Conservation (phyloP, 2,888 invertebrate genomes). For the Gnatocerus cornutus region DNA sequence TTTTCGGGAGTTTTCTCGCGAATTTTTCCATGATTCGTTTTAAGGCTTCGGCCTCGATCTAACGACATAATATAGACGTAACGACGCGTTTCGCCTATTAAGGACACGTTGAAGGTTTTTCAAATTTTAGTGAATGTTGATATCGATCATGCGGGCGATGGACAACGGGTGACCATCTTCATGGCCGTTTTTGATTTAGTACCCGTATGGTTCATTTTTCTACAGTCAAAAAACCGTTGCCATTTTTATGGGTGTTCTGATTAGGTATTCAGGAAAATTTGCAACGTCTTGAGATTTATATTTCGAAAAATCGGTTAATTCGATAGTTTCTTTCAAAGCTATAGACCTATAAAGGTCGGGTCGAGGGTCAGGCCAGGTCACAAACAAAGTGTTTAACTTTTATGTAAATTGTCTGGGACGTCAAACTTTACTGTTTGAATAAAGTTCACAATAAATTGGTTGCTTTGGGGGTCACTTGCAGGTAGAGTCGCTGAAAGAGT, state of each 20-base stretch:
- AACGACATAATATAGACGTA: slow-evolving; percentile 28
- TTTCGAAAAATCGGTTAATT: slow-evolving; percentile 10
- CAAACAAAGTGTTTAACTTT: slow-evolving; percentile 19
- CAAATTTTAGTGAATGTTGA: slow-evolving; percentile 32
- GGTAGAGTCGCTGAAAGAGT: background rate
- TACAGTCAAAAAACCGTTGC: too few relatives aligned
- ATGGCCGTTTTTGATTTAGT: slow-evolving; percentile 7
- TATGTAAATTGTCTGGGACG: slow-evolving; percentile 23
- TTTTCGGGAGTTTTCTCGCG: background rate
- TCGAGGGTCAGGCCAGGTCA: slow-evolving; percentile 26
- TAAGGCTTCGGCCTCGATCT: slow-evolving; percentile 22
- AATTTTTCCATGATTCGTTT: background rate
- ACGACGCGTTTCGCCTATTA: slow-evolving; percentile 5
- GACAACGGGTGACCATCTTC: slow-evolving; percentile 16
- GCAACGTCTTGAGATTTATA: background rate
- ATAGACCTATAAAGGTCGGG: slow-evolving; percentile 8
- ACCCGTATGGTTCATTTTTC: too few relatives aligned
- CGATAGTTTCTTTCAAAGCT: slow-evolving; percentile 4
- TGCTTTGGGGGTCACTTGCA: background rate
- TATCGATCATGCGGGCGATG: slow-evolving; percentile 13
- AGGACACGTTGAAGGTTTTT: slow-evolving; percentile 29
- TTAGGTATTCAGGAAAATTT: too few relatives aligned
- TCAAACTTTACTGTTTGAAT: background rate
- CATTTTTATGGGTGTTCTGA: too few relatives aligned
- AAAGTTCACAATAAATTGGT: background rate